These are phyloP conservation scores for Zaprionus taronus DNA, from an alignment of 1,140 invertebrate genomes.

Conservation along the genomic window DNA sequence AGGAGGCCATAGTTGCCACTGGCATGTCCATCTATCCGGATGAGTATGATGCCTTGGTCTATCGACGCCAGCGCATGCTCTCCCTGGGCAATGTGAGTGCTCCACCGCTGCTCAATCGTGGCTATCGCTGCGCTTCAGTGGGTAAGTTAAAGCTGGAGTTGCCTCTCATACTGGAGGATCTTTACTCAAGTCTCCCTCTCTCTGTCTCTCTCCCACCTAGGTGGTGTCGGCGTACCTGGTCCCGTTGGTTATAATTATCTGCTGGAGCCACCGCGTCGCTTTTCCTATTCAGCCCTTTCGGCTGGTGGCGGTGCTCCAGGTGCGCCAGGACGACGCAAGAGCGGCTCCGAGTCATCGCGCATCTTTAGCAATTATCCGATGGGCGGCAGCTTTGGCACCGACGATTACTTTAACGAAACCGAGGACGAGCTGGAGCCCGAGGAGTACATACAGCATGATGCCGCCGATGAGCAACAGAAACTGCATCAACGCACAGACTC, in stretches of 20 bases:
- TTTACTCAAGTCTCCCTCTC: neutral
- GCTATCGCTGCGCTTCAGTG: conserved; percentile 88
- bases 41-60: conserved; percentile 85
- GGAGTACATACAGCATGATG: conserved; percentile 64
- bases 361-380: conserved; percentile 86
- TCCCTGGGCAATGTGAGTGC: conserved; percentile 85
- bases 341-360: conserved; percentile 81
- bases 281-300: conserved; percentile 84
- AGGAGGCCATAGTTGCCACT: conserved; percentile 89
- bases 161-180: neutral
- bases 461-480: conserved; percentile 36
- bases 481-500: conserved; percentile 73
- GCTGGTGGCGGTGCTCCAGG: conserved; percentile 65
- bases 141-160: conserved; percentile 73
- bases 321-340: conserved; percentile 85
- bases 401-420: conserved; percentile 85
- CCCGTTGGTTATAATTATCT: conserved; percentile 89
- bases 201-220: conserved; percentile 10
- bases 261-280: conserved; percentile 87
- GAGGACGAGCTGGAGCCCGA: conserved; percentile 84
- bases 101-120: conserved; percentile 85
- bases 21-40: conserved; percentile 85
- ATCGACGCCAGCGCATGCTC: conserved; percentile 85
- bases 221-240: conserved; percentile 60
- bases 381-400: conserved; percentile 85